Evolutionary conservation across 2,113 vertebrate species (phyloP), one percentile per base, ranked within the genome.

Genomic region (Calypte anna): DNA sequence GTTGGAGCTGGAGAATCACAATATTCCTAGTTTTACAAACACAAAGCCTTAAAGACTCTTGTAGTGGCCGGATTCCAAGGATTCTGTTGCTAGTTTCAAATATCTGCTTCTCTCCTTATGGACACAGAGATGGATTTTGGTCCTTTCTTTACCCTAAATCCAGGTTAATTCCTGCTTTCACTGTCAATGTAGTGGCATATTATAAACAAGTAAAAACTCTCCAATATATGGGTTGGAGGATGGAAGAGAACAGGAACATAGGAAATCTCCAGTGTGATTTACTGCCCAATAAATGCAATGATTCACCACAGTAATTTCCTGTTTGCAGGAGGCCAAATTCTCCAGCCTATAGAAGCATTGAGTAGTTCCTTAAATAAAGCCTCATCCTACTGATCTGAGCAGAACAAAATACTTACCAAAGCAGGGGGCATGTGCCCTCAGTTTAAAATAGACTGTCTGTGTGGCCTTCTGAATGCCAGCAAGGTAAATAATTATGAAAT

Each of bases 291-390:
- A 82, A 90, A 85, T 1, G 19, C 57, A 50, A 6, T 95, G 90
- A 90, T 73, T 94, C 93, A 94, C 51, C 20, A 30, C 58, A 69
- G 44, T 4, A 4, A 87, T 76, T 89, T 94, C 95, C 93, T 90
- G 74, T 28, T 23, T 43, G 70, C 70, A 87, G 38, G 8, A 38
- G 58, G 85, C 92, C 90, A 91, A 43, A 33, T 33, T 93, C 72
- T 95, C 92, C 86, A 92, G 70, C 72, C 69, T 86, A 7, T 51
- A 23, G 2, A 3, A 62, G 53, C 0, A 4, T 12, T 36, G 53
- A 75, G 48, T 22, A 72, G 82, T 6, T 94, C 72, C 70, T 46
- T 51, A 51, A 0, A 10, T 3, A 50, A 6, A n/a, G 54, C 48
- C 48, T 89, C 46, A 22, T 16, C 27, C 75, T 7, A 0, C 55